Percentiles rank a stretch among this genome's conserved stretches.
Evolutionary conservation across 2,888 invertebrate species (phyloP).

Genomic region (Sarcophaga subvicina): DNA sequence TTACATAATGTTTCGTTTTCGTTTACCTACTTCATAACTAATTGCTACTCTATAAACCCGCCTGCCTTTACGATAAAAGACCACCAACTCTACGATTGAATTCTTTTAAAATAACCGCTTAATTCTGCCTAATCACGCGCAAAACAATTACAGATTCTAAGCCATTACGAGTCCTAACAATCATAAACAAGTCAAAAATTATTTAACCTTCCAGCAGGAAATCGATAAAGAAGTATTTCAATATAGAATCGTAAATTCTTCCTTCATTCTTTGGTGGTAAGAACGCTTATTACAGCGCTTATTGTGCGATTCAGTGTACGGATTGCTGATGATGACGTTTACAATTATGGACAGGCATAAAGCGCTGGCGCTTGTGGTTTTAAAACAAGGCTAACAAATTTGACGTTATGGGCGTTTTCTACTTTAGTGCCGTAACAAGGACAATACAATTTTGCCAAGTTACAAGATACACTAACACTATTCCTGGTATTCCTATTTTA

Average conservation of each 20-base stretch:
- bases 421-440: slow-evolving; percentile 56
- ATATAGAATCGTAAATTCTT: slow-evolving; percentile 57
- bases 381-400: slow-evolving; percentile 40
- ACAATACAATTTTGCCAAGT: slow-evolving; percentile 75
- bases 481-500: neutral
- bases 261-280: slow-evolving; percentile 57
- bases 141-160: slow-evolving; percentile 61
- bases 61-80: slow-evolving; percentile 30
- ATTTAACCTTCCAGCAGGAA: slow-evolving; percentile 63
- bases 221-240: slow-evolving; percentile 42
- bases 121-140: slow-evolving; percentile 71
- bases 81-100: slow-evolving; percentile 63
- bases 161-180: slow-evolving; percentile 39
- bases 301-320: neutral
- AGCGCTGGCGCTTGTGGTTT: slow-evolving; percentile 70
- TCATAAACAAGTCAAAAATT: slow-evolving; percentile 64
- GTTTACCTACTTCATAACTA: slow-evolving; percentile 16
- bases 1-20: neutral
- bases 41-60: slow-evolving; percentile 24
- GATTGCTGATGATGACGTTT: slow-evolving; percentile 69
- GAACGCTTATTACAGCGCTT: slow-evolving; percentile 75
- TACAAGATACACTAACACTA: slow-evolving; percentile 49
- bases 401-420: slow-evolving; percentile 54
- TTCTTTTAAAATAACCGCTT: slow-evolving; percentile 55
- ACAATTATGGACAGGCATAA: slow-evolving; percentile 70